A percentile compares a stretch with the other conserved stretches of the same genome.
phyloP scores from a whole-genome alignment of 2,888 invertebrate species.

The Geotrupes spiniger region DNA sequence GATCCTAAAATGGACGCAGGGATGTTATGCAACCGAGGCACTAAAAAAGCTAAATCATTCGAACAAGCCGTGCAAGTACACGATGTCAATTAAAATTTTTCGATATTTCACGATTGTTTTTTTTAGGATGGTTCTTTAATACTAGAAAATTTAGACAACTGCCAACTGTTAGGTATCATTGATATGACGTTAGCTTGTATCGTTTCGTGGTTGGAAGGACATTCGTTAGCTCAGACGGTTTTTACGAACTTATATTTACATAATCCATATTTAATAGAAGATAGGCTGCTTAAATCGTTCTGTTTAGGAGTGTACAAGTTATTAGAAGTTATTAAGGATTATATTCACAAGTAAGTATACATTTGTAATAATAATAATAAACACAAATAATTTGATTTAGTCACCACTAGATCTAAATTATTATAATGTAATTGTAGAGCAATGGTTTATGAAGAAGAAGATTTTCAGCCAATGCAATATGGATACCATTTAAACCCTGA shows the following conservation, averaged over 20 bases:
- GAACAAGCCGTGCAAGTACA: slow-evolving; percentile 74
- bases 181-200: slow-evolving; percentile 92
- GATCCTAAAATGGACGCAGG: slow-evolving; percentile 99
- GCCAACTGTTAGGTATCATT: slow-evolving; percentile 88
- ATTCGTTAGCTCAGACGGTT: slow-evolving; percentile 93
- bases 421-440: slow-evolving; percentile 55
- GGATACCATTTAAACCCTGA: slow-evolving; percentile 83
- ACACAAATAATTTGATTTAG: slow-evolving; percentile 12
- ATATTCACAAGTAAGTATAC: slow-evolving; percentile 72
- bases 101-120: neutral
- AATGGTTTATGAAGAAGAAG: slow-evolving; percentile 91
- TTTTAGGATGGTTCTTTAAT: slow-evolving; percentile 73
- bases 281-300: slow-evolving; percentile 81
- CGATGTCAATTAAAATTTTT: neutral
- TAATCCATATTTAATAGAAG: slow-evolving; percentile 80
- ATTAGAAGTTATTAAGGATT: slow-evolving; percentile 84
- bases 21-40: slow-evolving; percentile 89
- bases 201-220: slow-evolving; percentile 97
- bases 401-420: too few species aligned
- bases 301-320: slow-evolving; percentile 85
- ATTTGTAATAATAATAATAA: too few species aligned
- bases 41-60: slow-evolving; percentile 80
- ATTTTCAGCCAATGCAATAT: slow-evolving; percentile 91
- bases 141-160: slow-evolving; percentile 69
- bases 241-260: slow-evolving; percentile 95